Conservation (phyloP, 2,113 vertebrate species). For the Suncus etruscus region DNA sequence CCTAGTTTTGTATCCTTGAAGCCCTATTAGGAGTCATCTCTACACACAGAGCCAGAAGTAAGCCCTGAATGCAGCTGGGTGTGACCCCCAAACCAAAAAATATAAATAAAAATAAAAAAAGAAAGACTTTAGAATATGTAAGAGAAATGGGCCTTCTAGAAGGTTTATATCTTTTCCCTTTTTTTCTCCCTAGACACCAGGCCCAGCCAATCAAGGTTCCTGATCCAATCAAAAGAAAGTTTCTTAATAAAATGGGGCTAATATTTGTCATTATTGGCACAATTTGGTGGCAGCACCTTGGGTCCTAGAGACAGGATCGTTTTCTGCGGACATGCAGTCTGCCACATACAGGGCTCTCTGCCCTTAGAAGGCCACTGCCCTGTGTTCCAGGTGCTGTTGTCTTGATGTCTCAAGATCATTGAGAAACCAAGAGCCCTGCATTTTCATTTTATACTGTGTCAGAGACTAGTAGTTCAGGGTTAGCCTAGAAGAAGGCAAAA, state of each 20-base stretch:
- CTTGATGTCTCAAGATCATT: too few species aligned
- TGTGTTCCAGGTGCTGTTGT: background rate
- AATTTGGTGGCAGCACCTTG: background rate
- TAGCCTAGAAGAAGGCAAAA: conserved; percentile 10
- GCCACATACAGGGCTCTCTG: background rate
- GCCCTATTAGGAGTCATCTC: too few species aligned
- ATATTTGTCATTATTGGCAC: conserved; percentile 3
- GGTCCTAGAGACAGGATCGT: background rate
- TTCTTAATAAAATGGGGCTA: background rate
- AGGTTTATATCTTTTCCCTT: background rate
- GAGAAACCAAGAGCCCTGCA: background rate
- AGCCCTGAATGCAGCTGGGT: too few species aligned
- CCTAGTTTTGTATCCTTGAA: too few species aligned
- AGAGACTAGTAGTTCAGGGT: background rate
- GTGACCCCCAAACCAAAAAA: too few species aligned
- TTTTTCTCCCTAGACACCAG: background rate
- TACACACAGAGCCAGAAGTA: too few species aligned
- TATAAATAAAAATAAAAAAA: too few species aligned
- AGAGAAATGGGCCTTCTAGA: background rate
- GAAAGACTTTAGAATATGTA: background rate
- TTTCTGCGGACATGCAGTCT: background rate
- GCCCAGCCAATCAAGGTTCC: background rate
- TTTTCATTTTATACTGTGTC: background rate
- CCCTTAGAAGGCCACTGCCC: background rate
- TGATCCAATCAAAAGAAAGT: background rate